Evolutionary conservation across 2,113 vertebrate genomes (phyloP), one percentile per base, ranked within the genome.

Genomic region (Sinocyclocheilus grahami): DNA sequence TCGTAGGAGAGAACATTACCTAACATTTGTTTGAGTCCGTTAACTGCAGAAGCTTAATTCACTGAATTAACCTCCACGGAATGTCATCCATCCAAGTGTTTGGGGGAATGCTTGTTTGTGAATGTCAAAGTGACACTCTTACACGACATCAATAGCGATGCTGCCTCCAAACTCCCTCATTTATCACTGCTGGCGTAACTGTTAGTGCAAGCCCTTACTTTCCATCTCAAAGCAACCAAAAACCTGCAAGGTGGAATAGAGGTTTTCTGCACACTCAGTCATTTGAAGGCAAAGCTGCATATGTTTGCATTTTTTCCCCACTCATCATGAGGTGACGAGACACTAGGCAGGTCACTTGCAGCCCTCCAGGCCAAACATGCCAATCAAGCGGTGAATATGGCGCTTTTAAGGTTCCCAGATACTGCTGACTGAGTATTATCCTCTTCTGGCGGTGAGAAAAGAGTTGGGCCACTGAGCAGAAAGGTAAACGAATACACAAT

Each of bases 371-470:
- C 82, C 33, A 60, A 81, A 81, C 69, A 37, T 71, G 55, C 37
- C 85, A 86, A 37, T 86, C 82, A 77, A 46, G 46, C 30, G 5
- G 67, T 33, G 46, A 55, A 60, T 74, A 76, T 51, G 24, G 85
- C 5, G 2, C 65, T 76, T 83, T 83, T 85, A 69, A 67, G 24
- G 62, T 82, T 48, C 24, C 42, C 53, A 82, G 72, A 84, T 42
- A 72, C 48, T 71, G 88, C 88, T 86, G 85, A 89, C 20, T 76
- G 60, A 81, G 85, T 48, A 37, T 75, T 86, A 76, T 84, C 27
- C 24, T 77, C 67, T 88, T 67, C 74, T 84, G 24, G 87, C 37
- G 24, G 63, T 76, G 46, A 53, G 46, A 74, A 27, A 77, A 65
- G 72, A 39, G 80, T 46, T 46, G 24, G 63, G 33, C 46, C 79